Conservation (phyloP, 2,888 invertebrate genomes). For the Onthophagus sagittarius region DNA sequence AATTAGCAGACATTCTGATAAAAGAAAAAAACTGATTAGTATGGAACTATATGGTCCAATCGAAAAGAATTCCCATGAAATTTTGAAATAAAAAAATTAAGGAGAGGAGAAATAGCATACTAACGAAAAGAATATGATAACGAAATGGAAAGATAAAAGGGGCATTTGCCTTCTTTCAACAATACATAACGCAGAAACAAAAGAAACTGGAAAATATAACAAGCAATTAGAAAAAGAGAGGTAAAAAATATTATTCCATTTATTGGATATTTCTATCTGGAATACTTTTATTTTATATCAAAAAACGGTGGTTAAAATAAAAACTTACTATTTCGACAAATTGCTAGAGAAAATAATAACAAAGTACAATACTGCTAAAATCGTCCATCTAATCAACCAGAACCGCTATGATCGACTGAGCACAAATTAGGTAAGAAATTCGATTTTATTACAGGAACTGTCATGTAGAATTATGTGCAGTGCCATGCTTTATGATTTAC, state of each 20-base stretch:
- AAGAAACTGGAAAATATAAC: conserved; percentile 21
- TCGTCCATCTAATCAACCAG: conserved; percentile 7
- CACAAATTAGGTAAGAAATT: conserved; percentile 8
- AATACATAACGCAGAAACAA: conserved; percentile 8
- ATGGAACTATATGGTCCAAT: conserved; percentile 1
- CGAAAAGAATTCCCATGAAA: not conserved
- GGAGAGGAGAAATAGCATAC: conserved; percentile 24
- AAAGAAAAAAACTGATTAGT: conserved; percentile 3
- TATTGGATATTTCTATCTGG: conserved; percentile 14
- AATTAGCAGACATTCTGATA: not conserved
- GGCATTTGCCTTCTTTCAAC: conserved; percentile 12
- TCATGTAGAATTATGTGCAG: conserved; percentile 20
- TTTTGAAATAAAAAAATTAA: conserved; percentile 11
- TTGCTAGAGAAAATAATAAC: conserved; percentile 22
- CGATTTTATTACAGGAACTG: conserved; percentile 24
- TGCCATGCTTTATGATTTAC: conserved; percentile 19
- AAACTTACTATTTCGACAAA: conserved; percentile 21
- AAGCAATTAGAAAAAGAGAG: conserved; percentile 14
- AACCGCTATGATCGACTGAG: conserved; percentile 21
- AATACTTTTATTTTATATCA: conserved; percentile 20
- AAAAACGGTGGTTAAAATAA: conserved; percentile 15
- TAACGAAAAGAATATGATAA: conserved; percentile 20
- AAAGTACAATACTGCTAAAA: conserved; percentile 15
- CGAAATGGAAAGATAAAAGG: conserved; percentile 14
- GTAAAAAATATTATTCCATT: conserved; percentile 16